Percentiles rank a stretch among this genome's conserved stretches.
Conservation (phyloP, 2,888 invertebrate species). For the Dascillus cervinus region DNA sequence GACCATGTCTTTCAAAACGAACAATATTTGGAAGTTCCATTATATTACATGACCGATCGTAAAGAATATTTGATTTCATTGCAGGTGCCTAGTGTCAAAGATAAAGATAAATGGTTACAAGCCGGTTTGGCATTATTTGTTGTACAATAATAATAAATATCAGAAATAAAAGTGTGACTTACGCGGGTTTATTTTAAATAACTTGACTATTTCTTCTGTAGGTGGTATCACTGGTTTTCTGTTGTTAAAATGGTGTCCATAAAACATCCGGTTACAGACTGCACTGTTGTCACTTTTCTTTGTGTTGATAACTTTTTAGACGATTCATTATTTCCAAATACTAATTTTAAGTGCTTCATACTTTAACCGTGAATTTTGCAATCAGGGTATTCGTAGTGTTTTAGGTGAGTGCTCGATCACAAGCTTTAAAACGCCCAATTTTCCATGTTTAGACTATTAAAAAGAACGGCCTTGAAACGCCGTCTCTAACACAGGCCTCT, state of each 20-base stretch:
- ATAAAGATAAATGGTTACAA: conserved; percentile 52
- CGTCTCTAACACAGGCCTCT: conserved; percentile 30
- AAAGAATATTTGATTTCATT: conserved; percentile 31
- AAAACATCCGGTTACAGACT: conserved; percentile 20
- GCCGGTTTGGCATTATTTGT: conserved; percentile 57
- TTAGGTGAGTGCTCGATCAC: neutral
- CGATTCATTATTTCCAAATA: neutral
- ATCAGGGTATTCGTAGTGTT: neutral
- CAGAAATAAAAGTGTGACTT: too few species aligned
- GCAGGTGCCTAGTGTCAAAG: conserved; percentile 35
- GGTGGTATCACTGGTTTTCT: too few species aligned
- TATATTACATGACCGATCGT: conserved; percentile 33
- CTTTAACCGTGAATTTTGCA: neutral
- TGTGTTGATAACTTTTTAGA: conserved; percentile 13
- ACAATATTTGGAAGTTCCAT: conserved; percentile 29
- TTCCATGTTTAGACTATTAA: neutral
- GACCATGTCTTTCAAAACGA: conserved; percentile 24
- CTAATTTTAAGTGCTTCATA: neutral
- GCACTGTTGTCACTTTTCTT: conserved; percentile 45
- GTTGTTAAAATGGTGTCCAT: too few species aligned
- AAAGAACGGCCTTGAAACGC: conserved; percentile 37
- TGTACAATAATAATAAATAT: too few species aligned
- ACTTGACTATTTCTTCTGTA: too few species aligned
- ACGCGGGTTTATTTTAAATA: too few species aligned
- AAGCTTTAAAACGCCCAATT: neutral